Evolutionary conservation across 2,113 vertebrate genomes (phyloP), one percentile per base, ranked within the genome.

Genomic region (Leptocoma aspasia): DNA sequence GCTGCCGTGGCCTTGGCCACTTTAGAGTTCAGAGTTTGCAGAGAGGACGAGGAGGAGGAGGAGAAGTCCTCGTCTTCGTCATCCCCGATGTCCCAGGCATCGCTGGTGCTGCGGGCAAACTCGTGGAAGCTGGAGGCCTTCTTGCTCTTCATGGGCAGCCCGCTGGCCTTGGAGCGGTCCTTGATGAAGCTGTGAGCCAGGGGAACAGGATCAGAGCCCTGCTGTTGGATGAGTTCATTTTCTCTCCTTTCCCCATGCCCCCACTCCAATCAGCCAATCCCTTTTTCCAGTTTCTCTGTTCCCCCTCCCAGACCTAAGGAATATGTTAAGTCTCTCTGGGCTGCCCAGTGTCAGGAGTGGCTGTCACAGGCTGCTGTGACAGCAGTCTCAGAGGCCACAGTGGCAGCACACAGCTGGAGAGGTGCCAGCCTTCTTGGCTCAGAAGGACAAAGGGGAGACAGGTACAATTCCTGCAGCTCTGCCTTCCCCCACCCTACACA

Each of bases 121-220:
- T 92, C 90, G 22, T 92, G 90, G 78, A 92, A 92, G 77, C 90
- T 92, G 63, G 90, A 92, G 70, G 90, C 90, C 49, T 92, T 92
- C 77, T 86, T 92, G 83, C 77, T 41, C 13, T 92, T 92, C 82
- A 82, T n/a, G 64, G 90, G 82, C 77, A 92, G 70, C 15, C 69
- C 82, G 3, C 3, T 2, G 56, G 76, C 76, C 82, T 92, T 92
- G 77, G 90, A 92, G 90, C 83, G 63, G 49, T 92, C 90, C 56
- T 86, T 92, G 82, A 92, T 82, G 69, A 92, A 92, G 63, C 90
- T 92, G 76, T 0, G 23, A 70, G 77, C 30, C 76, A 86, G 18
- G 68, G 76, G n/a, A 68, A 6, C 20, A 75, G 19, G 10, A 61
- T 30, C 69, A 86, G 47, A 81, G 35, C 31, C 1, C 2, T 19